These are phyloP conservation scores for Perizoma affinitatum DNA, from an alignment of 2,888 invertebrate species.

Conservation along the genomic window DNA sequence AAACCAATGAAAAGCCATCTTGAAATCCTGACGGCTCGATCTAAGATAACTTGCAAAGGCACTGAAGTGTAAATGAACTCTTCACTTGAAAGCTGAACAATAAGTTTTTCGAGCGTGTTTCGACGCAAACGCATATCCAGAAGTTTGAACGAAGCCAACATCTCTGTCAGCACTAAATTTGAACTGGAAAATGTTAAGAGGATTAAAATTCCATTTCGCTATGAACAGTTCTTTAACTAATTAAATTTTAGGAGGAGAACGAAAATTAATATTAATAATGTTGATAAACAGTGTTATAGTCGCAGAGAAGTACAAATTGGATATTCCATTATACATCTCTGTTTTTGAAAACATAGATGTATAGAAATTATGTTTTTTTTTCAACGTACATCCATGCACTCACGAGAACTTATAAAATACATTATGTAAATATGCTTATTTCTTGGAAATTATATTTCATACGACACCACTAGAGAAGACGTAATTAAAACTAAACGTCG, in stretches of 20 bases:
- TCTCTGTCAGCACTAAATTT: constrained; percentile 58
- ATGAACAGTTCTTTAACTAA: background rate
- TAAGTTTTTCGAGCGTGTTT: constrained; percentile 43
- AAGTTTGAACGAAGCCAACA: constrained; percentile 50
- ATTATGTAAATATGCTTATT: too few relatives aligned
- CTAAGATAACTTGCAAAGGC: constrained; percentile 42
- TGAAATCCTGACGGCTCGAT: constrained; percentile 46
- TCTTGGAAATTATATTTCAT: too few relatives aligned
- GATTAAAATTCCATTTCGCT: constrained; percentile 2
- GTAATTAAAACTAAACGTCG: too few relatives aligned
- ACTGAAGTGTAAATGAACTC: constrained; percentile 45
- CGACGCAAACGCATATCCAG: constrained; percentile 52
- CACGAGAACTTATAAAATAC: too few relatives aligned
- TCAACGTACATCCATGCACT: too few relatives aligned
- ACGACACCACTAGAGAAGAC: too few relatives aligned
- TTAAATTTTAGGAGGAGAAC: background rate
- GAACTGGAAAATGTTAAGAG: constrained; percentile 43
- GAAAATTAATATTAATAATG: background rate
- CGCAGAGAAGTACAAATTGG: too few relatives aligned
- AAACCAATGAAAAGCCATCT: constrained; percentile 44
- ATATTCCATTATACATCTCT: too few relatives aligned
- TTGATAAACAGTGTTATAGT: too few relatives aligned
- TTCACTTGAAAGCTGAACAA: constrained; percentile 45
- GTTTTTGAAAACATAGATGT: too few relatives aligned
- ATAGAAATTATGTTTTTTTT: too few relatives aligned